These are phyloP conservation scores for Labeo rohita DNA, from an alignment of 2,113 vertebrate genomes.

Conservation along the genomic window DNA sequence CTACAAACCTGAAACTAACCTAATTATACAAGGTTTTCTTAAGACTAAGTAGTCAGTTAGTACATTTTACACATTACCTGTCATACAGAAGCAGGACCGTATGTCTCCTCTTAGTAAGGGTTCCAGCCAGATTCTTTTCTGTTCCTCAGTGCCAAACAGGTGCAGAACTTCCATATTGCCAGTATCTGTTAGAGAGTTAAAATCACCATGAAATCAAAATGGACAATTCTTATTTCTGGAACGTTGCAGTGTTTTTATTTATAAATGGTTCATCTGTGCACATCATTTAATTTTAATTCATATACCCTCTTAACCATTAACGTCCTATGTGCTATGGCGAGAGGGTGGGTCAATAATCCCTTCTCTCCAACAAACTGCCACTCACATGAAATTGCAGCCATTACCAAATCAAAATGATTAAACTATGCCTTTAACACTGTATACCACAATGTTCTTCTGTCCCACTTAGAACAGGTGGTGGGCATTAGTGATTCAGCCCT, in stretches of 20 bases:
- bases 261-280: too few relatives aligned
- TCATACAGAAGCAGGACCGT: conserved; percentile 95
- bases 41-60: background rate
- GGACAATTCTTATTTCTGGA: background rate
- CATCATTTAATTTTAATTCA: too few relatives aligned
- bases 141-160: conserved; percentile 87
- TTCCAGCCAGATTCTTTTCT: conserved; percentile 90
- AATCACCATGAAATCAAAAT: background rate
- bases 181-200: conserved; percentile 76
- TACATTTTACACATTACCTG: conserved; percentile 74
- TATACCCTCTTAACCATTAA: background rate
- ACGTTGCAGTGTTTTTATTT: background rate
- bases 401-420: background rate
- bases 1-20: background rate
- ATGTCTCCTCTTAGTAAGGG: conserved; percentile 89
- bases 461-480: background rate
- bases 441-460: background rate
- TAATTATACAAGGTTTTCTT: background rate
- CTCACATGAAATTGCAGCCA: background rate
- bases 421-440: background rate
- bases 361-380: background rate
- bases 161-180: conserved; percentile 96
- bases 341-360: background rate
- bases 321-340: background rate
- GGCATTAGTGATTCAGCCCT: background rate